Evolutionary conservation across 2,888 invertebrate genomes (phyloP), one percentile per base, ranked within the genome.

Genomic region (Xanthia togata): DNA sequence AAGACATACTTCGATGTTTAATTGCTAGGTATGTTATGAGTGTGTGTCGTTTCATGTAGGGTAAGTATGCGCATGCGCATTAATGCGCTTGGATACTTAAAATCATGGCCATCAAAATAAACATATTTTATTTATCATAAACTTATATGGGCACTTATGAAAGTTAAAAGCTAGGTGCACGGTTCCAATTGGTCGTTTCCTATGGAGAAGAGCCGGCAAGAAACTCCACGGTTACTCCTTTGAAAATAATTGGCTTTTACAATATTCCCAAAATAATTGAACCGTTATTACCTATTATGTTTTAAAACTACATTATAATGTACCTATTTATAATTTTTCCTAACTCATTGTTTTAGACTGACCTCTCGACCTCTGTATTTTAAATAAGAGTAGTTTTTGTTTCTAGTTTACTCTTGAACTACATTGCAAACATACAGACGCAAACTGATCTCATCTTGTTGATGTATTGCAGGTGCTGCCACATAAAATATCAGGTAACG

Each of bases 391-490:
- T 14, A n/a, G 31, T 62, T 38, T 50, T 72, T 62, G 38, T 77
- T 31, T 79, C 47, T 3, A 62, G 44, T 47, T 31, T 47, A 73
- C 38, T 80, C 80, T 80, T 80, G 71, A 62, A 63, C 47, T 77
- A 63, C 20, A 79, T 60, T 31, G 55, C 67, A 60, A 55, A 23
- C 50, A 59, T 1, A 41, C 67, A 73, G 20, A 73, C 73, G 55
- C 70, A 77, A 23, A 5, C 65, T 50, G 59, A 77, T 77, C 67
- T 65, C 62, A 75, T 65, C 50, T 41, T 4, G 38, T 17, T 50
- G 77, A 84, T 68, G 73, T 12, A 81, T 57, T 70, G 63, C 82
- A 84, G 73, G 67, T 72, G 84, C n/a, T 77, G 82, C 62, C 70
- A 64, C 77, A 83, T 84, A 65, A 70, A 77, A 81, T 81, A 73